Evolutionary conservation across 2,888 invertebrate species (phyloP).

Genomic region (Nomada fabriciana): DNA sequence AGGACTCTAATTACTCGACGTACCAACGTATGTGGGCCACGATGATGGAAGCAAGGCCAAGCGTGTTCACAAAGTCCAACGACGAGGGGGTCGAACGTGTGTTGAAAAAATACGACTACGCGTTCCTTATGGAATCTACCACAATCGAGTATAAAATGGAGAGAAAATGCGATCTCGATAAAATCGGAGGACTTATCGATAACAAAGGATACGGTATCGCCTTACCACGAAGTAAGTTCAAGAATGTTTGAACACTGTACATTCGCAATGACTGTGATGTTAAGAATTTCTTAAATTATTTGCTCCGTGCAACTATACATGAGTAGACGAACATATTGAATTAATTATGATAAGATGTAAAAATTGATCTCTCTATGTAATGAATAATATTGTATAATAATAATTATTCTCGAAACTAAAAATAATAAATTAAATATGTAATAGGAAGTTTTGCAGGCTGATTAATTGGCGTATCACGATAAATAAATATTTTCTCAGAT

Average conservation of each 20-base stretch:
- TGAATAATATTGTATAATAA: not conserved
- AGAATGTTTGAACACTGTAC: not conserved
- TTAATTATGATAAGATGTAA: too few relatives aligned
- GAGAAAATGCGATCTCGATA: conserved; percentile 94
- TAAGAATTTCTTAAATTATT: not conserved
- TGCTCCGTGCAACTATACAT: too few relatives aligned
- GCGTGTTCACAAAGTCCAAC: conserved; percentile 94
- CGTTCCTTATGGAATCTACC: conserved; percentile 99
- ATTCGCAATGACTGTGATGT: not conserved
- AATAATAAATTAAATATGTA: not conserved
- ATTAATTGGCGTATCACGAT: not conserved
- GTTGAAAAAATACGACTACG: conserved; percentile 94
- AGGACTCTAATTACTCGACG: conserved; percentile 97
- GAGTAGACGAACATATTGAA: too few relatives aligned
- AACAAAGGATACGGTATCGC: conserved; percentile 98
- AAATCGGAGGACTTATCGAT: conserved; percentile 96
- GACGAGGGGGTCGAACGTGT: conserved; percentile 95
- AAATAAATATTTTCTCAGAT: conserved; percentile 85
- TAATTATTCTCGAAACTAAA: not conserved
- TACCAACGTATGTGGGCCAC: conserved; percentile 98
- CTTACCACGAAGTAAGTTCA: conserved; percentile 92
- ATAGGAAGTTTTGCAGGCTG: not conserved
- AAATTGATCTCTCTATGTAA: not conserved
- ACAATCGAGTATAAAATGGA: conserved; percentile 97
- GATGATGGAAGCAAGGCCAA: conserved; percentile 95